Conservation (phyloP, 2,888 invertebrate species). For the Tetragonula carbonaria region DNA sequence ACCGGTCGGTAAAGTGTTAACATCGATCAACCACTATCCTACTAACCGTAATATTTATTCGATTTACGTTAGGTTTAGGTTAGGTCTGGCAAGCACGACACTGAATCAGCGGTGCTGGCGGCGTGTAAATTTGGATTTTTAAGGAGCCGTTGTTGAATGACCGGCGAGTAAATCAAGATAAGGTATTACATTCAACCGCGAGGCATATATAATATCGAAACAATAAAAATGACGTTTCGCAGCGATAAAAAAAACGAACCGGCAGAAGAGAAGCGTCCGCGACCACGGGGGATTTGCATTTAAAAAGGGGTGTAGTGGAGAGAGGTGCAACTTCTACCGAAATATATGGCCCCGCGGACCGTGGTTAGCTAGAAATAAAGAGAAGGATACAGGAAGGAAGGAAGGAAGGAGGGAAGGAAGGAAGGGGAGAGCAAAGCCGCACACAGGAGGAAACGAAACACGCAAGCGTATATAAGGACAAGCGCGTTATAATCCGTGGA, state of each 20-base stretch:
- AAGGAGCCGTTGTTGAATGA: slow-evolving; percentile 21
- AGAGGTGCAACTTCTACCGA: slow-evolving; percentile 56
- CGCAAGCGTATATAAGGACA: slow-evolving; percentile 35
- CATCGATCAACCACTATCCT: too few species aligned
- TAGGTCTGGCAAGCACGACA: background rate
- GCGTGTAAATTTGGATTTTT: slow-evolving; percentile 11
- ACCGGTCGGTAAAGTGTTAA: too few species aligned
- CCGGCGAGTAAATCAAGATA: slow-evolving; percentile 41
- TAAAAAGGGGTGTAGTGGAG: slow-evolving; percentile 50
- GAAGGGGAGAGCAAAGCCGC: slow-evolving; percentile 9
- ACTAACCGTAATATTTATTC: background rate
- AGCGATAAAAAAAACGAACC: slow-evolving; percentile 35
- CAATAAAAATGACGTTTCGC: slow-evolving; percentile 48
- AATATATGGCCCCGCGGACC: slow-evolving; percentile 57
- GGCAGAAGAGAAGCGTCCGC: slow-evolving; percentile 52
- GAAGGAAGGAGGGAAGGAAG: slow-evolving; percentile 27
- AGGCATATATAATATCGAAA: slow-evolving; percentile 46
- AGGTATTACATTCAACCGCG: slow-evolving; percentile 27
- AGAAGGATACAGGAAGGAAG: slow-evolving; percentile 29
- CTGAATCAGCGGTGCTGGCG: background rate
- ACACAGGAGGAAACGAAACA: slow-evolving; percentile 27
- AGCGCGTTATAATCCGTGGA: background rate
- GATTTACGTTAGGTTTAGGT: too few species aligned
- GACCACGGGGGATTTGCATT: slow-evolving; percentile 62
- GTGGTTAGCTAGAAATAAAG: slow-evolving; percentile 40